These are phyloP conservation scores for Botia almorhae DNA, from an alignment of 2,797 vertebrate genomes.

Conservation along the genomic window DNA sequence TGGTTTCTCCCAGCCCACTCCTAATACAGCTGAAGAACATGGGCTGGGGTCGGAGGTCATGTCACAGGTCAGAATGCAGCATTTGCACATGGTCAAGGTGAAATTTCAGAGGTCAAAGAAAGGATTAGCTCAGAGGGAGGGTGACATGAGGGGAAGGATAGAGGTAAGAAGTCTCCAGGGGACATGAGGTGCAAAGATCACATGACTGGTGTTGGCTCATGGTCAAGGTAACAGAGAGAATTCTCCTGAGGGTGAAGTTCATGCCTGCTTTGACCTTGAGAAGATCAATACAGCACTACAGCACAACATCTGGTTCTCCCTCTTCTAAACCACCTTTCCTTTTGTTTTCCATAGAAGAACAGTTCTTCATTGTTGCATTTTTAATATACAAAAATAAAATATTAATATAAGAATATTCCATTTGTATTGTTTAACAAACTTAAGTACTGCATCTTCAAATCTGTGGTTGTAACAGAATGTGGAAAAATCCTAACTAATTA, in stretches of 20 bases:
- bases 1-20: conserved; percentile 70
- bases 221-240: conserved; percentile 85
- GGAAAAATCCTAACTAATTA: too few species aligned
- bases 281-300: conserved; percentile 89
- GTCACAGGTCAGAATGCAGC: conserved; percentile 55
- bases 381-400: too few species aligned
- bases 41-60: conserved; percentile 45
- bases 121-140: conserved; percentile 57
- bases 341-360: conserved; percentile 10
- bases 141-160: conserved; percentile 55
- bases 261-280: conserved; percentile 85
- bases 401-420: too few species aligned
- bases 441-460: too few species aligned
- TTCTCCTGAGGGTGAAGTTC: conserved; percentile 80
- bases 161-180: conserved; percentile 59
- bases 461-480: too few species aligned
- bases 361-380: neutral
- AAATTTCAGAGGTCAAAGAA: conserved; percentile 52
- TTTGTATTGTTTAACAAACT: too few species aligned
- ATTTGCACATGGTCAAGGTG: conserved; percentile 55
- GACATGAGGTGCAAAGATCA: conserved; percentile 74
- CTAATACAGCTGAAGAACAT: conserved; percentile 73
- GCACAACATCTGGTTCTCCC: conserved; percentile 72
- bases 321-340: conserved; percentile 24
- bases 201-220: conserved; percentile 82